A percentile compares a stretch with the other conserved stretches of the same genome.
Conservation (phyloP, 2,888 invertebrate species). For the Rhabditoides inermis region DNA sequence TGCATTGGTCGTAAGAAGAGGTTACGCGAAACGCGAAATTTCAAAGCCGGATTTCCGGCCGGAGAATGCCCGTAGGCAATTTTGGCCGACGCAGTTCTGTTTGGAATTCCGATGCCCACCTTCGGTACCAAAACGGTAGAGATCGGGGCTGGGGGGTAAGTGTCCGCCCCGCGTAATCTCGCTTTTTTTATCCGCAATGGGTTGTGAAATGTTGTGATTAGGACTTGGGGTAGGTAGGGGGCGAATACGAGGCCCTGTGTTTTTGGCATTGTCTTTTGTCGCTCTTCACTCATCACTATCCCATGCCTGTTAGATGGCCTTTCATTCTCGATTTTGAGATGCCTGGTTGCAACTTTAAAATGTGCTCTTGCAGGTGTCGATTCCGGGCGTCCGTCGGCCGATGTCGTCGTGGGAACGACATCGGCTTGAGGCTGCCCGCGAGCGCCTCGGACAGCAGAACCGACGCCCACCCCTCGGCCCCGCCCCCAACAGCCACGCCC, state of each 20-base stretch:
- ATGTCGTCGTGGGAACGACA: constrained; percentile 36
- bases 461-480: constrained; percentile 20
- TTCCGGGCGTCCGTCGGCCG: constrained; percentile 40
- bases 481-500: no score
- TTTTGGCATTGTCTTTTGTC: neutral
- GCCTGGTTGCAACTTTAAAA: neutral
- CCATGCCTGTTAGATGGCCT: neutral
- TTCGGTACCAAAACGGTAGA: no score
- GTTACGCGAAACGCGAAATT: no score
- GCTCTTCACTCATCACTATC: neutral
- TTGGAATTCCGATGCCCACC: no score
- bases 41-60: no score
- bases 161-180: no score
- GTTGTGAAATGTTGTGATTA: no score
- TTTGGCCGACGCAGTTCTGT: no score
- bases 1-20: no score
- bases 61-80: no score
- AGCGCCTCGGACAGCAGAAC: constrained; percentile 12
- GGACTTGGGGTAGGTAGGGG: neutral
- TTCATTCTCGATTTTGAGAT: neutral
- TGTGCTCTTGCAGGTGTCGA: constrained; percentile 31
- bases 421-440: constrained; percentile 17
- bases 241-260: neutral
- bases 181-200: no score
- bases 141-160: no score